phyloP scores from a whole-genome alignment of 2,797 vertebrate species.

The Phataginus tetradactyla region DNA sequence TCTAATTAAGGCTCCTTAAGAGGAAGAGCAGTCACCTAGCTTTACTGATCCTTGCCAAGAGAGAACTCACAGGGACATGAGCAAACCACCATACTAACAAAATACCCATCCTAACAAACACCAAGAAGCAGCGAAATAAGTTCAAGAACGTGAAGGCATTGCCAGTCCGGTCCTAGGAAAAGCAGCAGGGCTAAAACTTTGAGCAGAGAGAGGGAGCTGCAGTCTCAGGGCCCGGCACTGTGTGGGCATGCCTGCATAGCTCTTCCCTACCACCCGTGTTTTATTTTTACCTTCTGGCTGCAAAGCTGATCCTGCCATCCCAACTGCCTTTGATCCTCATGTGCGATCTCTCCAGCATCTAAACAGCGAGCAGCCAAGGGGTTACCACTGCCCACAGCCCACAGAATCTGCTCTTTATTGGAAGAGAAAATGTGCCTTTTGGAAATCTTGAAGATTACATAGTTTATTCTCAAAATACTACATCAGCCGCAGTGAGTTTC shows the following conservation, averaged over 20 bases:
- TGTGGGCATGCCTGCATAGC: not conserved
- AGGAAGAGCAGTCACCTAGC: conserved; percentile 45
- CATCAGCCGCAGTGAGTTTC: conserved; percentile 77
- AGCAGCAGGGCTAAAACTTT: not conserved
- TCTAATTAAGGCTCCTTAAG: not conserved
- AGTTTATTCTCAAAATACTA: conserved; percentile 78
- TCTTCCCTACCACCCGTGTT: conserved; percentile 47
- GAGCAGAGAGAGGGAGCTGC: not conserved
- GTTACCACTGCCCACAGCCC: conserved; percentile 69
- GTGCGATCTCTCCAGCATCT: conserved; percentile 38
- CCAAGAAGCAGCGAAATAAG: not conserved
- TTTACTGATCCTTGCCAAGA: not conserved
- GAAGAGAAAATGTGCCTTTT: conserved; percentile 67
- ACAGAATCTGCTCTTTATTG: conserved; percentile 60
- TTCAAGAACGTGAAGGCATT: not conserved
- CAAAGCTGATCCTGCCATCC: conserved; percentile 62
- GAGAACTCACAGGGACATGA: conserved; percentile 1
- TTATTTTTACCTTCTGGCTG: conserved; percentile 65
- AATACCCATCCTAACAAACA: not conserved
- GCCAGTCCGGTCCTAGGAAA: not conserved
- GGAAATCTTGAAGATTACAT: conserved; percentile 78
- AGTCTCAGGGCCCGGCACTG: not conserved
- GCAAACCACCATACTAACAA: not conserved
- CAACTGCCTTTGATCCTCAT: conserved; percentile 70
- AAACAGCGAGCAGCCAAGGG: not conserved